A percentile compares a stretch with the other conserved stretches of the same genome.
These are phyloP conservation scores for Tangara arthus DNA, from an alignment of 2,797 vertebrate genomes.

Conservation along the genomic window DNA sequence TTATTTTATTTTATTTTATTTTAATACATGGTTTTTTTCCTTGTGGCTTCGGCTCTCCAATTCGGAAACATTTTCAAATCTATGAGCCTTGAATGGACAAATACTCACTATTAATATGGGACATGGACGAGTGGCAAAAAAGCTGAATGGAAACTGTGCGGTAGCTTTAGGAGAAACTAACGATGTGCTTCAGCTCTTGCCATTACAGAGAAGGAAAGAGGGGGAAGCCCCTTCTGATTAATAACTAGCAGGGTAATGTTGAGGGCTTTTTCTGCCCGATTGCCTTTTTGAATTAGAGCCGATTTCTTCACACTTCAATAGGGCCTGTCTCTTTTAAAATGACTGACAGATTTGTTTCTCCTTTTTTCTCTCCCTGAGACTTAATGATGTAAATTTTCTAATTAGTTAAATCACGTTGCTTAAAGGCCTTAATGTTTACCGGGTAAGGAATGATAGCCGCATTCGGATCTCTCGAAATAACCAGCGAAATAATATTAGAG, in stretches of 20 bases:
- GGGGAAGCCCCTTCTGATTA: constrained; percentile 79
- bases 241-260: constrained; percentile 86
- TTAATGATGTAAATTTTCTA: constrained; percentile 92
- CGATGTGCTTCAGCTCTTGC: constrained; percentile 64
- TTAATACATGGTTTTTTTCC: fast-evolving
- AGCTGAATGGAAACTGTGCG: constrained; percentile 69
- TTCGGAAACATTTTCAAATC: constrained; percentile 70
- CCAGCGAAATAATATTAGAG: constrained; percentile 69
- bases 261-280: constrained; percentile 85
- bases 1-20: neutral
- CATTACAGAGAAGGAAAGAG: constrained; percentile 56
- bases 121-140: constrained; percentile 73
- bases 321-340: constrained; percentile 90
- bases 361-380: constrained; percentile 78
- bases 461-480: constrained; percentile 72
- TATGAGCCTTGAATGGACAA: constrained; percentile 72
- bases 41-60: neutral
- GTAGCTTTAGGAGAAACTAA: constrained; percentile 62
- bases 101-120: constrained; percentile 71
- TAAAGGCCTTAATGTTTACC: constrained; percentile 82
- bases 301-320: constrained; percentile 91
- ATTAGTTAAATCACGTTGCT: constrained; percentile 88
- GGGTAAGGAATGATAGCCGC: constrained; percentile 69
- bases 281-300: constrained; percentile 87
- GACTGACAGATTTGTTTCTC: constrained; percentile 84